Base-by-base conservation (phyloP, 2,113 vertebrate genomes). In the Aspidoscelis tigris region DNA sequence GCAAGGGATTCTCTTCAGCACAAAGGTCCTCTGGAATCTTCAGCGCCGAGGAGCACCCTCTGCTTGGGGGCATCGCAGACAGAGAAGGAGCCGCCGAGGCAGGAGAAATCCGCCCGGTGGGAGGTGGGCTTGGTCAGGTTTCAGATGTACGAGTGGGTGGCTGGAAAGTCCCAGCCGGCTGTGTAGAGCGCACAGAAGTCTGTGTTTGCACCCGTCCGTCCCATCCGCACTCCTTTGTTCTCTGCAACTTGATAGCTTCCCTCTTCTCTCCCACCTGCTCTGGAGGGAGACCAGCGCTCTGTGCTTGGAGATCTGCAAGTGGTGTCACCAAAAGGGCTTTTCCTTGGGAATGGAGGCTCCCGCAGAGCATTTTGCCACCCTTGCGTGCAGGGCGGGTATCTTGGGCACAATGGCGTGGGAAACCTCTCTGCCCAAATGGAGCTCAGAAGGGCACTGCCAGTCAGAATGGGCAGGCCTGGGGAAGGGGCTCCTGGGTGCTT, bases 101-200 rank as follows among this genome's bases (percentile, higher is more conserved):
- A 39, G 0, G 0, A 84, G 80, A 65, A 55, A 80, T 24, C 16
- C 11, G 21, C 0, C 0, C n/a, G 21, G 84, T 81, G 80, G 80
- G 88, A 88, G 58, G 39, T 75, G 1, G 88, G 69, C 66, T 84
- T 12, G 0, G 0, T 81, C 74, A 77, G 78, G 81, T 78, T 84
- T 79, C 0, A 0, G 77, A 79, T 80, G 61, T 3, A 11, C 12
- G 76, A 88, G 80, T 66, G 82, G 24, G 74, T 14, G 43, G 43
- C 3, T 89, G 89, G 89, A 89, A 92, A 89, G 80, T 74, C 88
- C 88, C 44, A 0, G 5, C 2, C 3, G 20, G 50, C 16, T 18
- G 58, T 16, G 18, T 16, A 61, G 14, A 61, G 47, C 5, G n/a
- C 18, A 3, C 43, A 33, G 33, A 33, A 33, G 33, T 1, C 3